Conservation (phyloP, 2,113 vertebrate genomes). For the Lethenteron camtschaticum region DNA sequence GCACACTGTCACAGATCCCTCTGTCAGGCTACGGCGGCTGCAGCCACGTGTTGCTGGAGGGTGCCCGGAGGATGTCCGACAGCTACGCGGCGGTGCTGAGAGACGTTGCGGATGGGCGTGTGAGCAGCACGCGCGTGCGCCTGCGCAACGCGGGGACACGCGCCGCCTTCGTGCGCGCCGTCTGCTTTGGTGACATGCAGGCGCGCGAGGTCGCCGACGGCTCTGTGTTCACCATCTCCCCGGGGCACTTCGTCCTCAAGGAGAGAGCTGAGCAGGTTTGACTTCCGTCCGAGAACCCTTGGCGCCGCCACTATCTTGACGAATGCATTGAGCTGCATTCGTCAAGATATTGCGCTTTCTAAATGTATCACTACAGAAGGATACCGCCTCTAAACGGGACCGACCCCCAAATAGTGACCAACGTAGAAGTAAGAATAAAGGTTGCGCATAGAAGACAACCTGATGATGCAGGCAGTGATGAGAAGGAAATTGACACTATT, state of each 20-base stretch:
- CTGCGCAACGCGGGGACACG: slow-evolving; percentile 63
- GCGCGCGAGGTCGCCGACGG: slow-evolving; percentile 29
- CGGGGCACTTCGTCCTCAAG: slow-evolving; percentile 73
- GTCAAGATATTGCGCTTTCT: no score
- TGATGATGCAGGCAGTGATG: no score
- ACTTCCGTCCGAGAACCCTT: neutral
- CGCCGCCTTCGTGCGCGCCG: slow-evolving; percentile 57
- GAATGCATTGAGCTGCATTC: no score
- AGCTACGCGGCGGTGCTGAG: slow-evolving; percentile 39
- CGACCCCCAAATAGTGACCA: no score
- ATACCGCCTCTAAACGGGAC: no score
- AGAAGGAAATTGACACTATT: no score
- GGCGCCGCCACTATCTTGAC: no score
- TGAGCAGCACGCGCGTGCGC: slow-evolving; percentile 34
- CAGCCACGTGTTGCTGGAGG: slow-evolving; percentile 66
- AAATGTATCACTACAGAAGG: no score
- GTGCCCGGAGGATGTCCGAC: slow-evolving; percentile 44
- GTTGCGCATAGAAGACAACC: no score
- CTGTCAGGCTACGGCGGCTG: slow-evolving; percentile 80
- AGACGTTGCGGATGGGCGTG: slow-evolving; percentile 21
- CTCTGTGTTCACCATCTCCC: slow-evolving; percentile 35
- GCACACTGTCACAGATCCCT: slow-evolving; percentile 35
- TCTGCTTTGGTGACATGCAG: slow-evolving; percentile 39
- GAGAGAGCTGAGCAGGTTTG: slow-evolving; percentile 54
- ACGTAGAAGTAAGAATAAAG: no score